Evolutionary conservation across 2,888 invertebrate species (phyloP), one percentile per base, ranked within the genome.

Genomic region (Gymnoscelis rufifasciata): DNA sequence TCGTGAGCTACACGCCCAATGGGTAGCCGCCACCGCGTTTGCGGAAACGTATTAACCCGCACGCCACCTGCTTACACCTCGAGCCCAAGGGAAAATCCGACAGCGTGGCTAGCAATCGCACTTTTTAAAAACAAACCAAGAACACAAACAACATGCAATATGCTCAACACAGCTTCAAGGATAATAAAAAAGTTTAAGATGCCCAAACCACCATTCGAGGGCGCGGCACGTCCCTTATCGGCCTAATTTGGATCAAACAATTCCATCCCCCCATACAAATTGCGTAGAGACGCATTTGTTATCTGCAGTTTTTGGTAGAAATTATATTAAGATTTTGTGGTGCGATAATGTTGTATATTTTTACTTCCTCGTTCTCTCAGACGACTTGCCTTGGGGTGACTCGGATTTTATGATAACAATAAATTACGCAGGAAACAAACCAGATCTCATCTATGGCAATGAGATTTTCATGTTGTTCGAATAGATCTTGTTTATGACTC

Each of bases 191-290:
- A 73, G 69, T 74, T 80, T 75, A 48, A 43, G 36, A 36, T 24
- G 28, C 68, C 66, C 52, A 64, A 64, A 59, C 62, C 60, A 65
- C 73, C 68, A 71, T 77, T 71, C 57, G 62, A 68, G 55, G 61
- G 57, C 68, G 66, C 64, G 70, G 74, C 79, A 78, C 76, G 78
- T 72, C 68, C 68, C 78, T 81, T 83, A 83, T 83, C 82, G 70
- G 74, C 65, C 79, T 82, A 81, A 84, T 84, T 82, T 82, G 74
- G 78, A 83, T 83, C 79, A 81, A 80, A 82, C 82, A 78, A 80
- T 83, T 75, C 71, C 71, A 73, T 69, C 74, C 82, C 79, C 75
- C 73, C 68, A 71, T 68, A 78, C 78, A 79, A 81, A 77, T 80
- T 80, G 75, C 70, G 72, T 71, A 71, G 72, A 72, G 65, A 73